Conservation (phyloP, 2,113 vertebrate genomes). For the Cygnus atratus region DNA sequence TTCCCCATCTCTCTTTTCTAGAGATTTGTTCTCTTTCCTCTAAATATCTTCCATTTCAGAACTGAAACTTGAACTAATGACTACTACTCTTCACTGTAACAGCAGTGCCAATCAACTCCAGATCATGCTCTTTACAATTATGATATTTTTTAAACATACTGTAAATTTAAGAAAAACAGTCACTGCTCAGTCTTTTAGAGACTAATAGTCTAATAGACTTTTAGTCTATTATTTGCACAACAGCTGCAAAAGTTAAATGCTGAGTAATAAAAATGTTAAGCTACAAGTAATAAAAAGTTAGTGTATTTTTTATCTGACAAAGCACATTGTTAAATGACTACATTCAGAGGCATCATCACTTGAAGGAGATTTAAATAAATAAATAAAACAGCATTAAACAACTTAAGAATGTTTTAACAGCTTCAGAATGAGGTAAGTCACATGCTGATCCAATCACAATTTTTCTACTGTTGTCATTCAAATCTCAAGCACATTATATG, state of each 20-base stretch:
- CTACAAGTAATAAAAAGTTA: background rate
- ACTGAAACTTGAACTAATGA: background rate
- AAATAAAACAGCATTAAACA: background rate
- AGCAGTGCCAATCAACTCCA: background rate
- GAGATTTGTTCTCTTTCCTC: background rate
- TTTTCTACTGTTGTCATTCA: background rate
- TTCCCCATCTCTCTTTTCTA: background rate
- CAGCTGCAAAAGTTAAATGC: background rate
- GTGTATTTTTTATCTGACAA: background rate
- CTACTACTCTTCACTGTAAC: background rate
- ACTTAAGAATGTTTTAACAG: background rate
- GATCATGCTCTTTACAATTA: background rate
- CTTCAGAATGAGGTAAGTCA: background rate
- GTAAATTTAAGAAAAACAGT: background rate
- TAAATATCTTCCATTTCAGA: background rate
- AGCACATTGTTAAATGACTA: background rate
- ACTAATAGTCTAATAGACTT: background rate
- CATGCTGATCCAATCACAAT: accelerated
- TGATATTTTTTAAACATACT: background rate
- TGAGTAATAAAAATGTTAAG: background rate
- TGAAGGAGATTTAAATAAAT: background rate
- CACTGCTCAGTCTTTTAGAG: background rate
- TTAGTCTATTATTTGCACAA: background rate
- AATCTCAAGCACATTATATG: background rate
- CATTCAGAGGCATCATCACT: background rate